These are phyloP conservation scores for Danio choprae DNA, from an alignment of 2,797 vertebrate genomes.

Conservation along the genomic window DNA sequence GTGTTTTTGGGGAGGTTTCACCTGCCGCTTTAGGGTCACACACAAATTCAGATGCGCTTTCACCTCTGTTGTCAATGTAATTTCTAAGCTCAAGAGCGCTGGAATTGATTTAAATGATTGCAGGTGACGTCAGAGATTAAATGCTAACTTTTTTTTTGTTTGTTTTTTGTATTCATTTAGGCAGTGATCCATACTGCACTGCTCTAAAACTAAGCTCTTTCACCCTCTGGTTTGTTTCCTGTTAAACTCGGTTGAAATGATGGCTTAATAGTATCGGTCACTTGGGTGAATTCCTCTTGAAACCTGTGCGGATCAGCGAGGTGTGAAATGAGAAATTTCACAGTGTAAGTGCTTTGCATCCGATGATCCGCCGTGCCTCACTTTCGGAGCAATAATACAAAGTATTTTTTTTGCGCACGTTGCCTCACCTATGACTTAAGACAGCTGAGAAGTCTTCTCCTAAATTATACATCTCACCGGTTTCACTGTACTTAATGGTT, in stretches of 20 bases:
- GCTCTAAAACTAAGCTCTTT: constrained; percentile 53
- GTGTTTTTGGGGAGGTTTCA: constrained; percentile 40
- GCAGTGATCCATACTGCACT: constrained; percentile 2
- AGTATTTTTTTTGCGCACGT: constrained; percentile 51
- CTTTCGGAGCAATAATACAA: constrained; percentile 63
- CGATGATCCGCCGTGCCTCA: constrained; percentile 65
- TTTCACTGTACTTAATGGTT: background rate
- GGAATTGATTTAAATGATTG: constrained; percentile 51
- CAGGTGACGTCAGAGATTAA: constrained; percentile 3
- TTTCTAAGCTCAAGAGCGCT: constrained; percentile 1
- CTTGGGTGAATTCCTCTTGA: constrained; percentile 64
- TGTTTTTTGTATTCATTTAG: background rate
- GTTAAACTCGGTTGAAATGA: constrained; percentile 66
- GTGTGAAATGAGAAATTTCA: constrained; percentile 81
- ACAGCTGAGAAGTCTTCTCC: background rate
- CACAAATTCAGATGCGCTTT: constrained; percentile 32
- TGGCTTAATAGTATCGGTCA: constrained; percentile 71
- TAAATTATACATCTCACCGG: constrained; percentile 1
- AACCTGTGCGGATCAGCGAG: constrained; percentile 67
- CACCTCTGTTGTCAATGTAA: constrained; percentile 37
- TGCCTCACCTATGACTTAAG: background rate
- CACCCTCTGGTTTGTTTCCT: constrained; percentile 55
- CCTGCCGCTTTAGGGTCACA: background rate
- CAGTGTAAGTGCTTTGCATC: constrained; percentile 73
- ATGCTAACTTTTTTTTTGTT: background rate